Base-by-base conservation (phyloP, 2,888 invertebrate species). In the Andrena marginata region DNA sequence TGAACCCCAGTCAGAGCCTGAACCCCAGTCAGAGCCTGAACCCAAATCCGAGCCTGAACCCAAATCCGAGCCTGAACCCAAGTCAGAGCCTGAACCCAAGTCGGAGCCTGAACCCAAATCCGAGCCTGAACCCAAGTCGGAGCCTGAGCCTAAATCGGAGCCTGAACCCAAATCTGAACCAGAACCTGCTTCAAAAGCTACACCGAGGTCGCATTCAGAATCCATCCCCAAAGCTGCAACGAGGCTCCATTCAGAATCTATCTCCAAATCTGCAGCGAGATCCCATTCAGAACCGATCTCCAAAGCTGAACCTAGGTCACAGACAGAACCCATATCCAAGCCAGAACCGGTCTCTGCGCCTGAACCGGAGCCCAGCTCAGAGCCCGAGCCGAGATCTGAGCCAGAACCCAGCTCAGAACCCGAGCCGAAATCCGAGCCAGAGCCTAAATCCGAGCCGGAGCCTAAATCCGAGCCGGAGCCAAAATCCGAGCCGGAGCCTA, bases 51-150 rank as follows among this genome's bases (percentile, higher is more conserved):
- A 95, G 86, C 94, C 95, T 0, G 93, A 93, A 62, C 93, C 95
- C 0, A 91, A 93, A 89, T 92, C 95, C 0, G 94, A 95, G 85
- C 95, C 96, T 1, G 95, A 95, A 90, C 94, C 95, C 0, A 93
- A 94, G 86, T 94, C 94, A 0, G 92, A 93, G 72, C 89, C 94
- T 0, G 93, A 94, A 76, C 93, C 95, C 0, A 90, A 91, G 78
- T 89, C 94, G 42, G 93, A 93, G 69, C 93, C 94, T 0, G 93
- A 94, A 54, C 92, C 95, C 0, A 91, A 94, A 80, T 91, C 95
- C 0, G 94, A 94, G 70, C 91, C 94, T 0, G 89, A 92, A 79
- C 88, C 93, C 0, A 85, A 89, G 59, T 86, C 94, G 0, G 93
- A 94, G 62, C 93, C 95, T 0, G 94, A 85, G 63, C 91, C 94